A percentile compares a stretch with the other conserved stretches of the same genome.
Conservation (phyloP, 2,113 vertebrate species). For the Oryzias melastigma region DNA sequence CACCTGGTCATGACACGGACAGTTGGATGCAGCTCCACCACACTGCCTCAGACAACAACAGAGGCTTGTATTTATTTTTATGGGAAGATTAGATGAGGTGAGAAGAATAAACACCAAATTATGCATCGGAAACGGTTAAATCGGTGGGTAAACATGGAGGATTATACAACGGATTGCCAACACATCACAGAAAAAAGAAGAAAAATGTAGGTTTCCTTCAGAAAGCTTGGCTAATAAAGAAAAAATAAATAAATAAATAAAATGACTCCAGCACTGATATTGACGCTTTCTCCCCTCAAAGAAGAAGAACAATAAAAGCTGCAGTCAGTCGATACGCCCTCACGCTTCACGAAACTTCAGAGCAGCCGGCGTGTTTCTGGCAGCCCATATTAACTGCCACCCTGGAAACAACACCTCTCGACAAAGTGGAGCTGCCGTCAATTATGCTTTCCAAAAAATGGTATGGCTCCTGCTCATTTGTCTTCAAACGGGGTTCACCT, state of each 20-base stretch:
- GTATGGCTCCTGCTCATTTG: conserved; percentile 8
- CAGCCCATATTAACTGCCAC: conserved; percentile 38
- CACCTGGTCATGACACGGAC: conserved; percentile 67
- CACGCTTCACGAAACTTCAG: conserved; percentile 54
- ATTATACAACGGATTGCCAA: background rate
- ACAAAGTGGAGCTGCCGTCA: conserved; percentile 35
- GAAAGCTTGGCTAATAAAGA: background rate
- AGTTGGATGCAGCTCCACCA: conserved; percentile 57
- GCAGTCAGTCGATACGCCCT: conserved; percentile 52
- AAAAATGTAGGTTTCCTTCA: conserved; percentile 9
- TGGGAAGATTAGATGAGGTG: conserved; percentile 27
- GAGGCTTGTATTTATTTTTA: conserved; percentile 34
- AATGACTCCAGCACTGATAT: conserved; percentile 52
- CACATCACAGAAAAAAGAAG: background rate
- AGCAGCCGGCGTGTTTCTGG: conserved; percentile 43
- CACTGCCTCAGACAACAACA: conserved; percentile 45
- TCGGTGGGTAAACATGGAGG: conserved; percentile 3
- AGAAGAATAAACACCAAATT: conserved; percentile 34
- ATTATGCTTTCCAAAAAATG: conserved; percentile 35
- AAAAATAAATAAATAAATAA: conserved; percentile 5
- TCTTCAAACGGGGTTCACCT: conserved; percentile 73
- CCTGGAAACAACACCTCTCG: conserved; percentile 48
- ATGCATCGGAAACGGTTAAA: conserved; percentile 15
- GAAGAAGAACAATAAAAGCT: conserved; percentile 14
- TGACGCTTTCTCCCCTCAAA: conserved; percentile 50